Evolutionary conservation across 2,113 vertebrate genomes (phyloP).

Genomic region (Xiphophorus maculatus): DNA sequence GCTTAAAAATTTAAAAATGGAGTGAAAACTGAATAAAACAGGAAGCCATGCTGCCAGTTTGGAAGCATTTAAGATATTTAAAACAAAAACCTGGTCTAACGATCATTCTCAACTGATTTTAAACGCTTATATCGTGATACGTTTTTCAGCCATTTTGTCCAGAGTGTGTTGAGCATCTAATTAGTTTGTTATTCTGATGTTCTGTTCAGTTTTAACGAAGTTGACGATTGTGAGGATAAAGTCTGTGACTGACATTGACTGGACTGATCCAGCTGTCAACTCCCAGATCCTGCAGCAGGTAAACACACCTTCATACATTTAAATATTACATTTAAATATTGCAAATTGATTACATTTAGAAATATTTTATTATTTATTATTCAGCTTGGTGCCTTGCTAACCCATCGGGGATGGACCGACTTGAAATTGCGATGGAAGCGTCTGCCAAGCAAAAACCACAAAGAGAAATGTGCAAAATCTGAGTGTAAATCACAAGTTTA

Average conservation of each 20-base stretch:
- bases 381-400: conserved; percentile 6
- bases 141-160: no score
- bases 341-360: neutral
- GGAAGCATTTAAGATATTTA: no score
- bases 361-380: neutral
- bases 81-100: no score
- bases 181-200: neutral
- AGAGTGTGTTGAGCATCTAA: no score
- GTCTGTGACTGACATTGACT: neutral
- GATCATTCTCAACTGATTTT: no score
- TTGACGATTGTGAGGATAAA: neutral
- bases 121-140: no score
- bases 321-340: neutral
- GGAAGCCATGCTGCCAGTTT: no score
- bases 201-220: neutral
- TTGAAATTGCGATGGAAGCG: conserved; percentile 16
- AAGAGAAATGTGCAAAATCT: neutral
- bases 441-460: conserved; percentile 1
- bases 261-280: neutral
- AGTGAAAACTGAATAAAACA: no score
- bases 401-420: neutral
- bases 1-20: no score
- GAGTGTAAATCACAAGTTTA: no score
- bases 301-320: neutral
- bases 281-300: conserved; percentile 37